phyloP scores from a whole-genome alignment of 2,113 vertebrate species.

The Dipodomys ordii region DNA sequence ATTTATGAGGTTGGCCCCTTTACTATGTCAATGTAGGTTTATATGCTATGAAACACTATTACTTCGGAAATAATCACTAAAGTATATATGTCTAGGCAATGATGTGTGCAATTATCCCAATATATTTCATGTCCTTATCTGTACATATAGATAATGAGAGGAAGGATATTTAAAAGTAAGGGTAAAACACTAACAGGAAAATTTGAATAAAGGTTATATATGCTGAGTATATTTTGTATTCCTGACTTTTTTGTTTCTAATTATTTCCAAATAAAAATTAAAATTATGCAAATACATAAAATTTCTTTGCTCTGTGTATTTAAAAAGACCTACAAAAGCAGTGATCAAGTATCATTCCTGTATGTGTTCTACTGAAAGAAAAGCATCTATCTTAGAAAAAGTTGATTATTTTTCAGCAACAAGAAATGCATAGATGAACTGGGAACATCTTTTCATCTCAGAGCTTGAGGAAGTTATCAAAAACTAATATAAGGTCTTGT shows the following conservation, averaged over 20 bases:
- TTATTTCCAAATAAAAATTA: slow-evolving; percentile 36
- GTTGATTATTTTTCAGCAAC: not conserved
- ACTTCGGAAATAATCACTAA: not conserved
- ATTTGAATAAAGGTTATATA: not conserved
- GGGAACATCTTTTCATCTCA: not conserved
- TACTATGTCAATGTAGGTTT: not conserved
- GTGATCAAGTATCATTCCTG: not conserved
- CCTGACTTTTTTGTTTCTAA: slow-evolving; percentile 35
- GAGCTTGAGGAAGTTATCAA: not conserved
- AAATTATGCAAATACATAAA: not conserved
- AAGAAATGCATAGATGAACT: not conserved
- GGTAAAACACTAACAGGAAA: not conserved
- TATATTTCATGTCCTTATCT: not conserved
- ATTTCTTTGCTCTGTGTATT: not conserved
- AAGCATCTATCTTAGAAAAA: not conserved
- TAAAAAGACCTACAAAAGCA: not conserved
- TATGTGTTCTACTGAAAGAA: slow-evolving; percentile 15
- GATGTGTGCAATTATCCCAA: not conserved
- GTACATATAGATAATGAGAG: not conserved
- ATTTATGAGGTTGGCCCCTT: too few relatives aligned
- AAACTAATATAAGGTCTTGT: not conserved
- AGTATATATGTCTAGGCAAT: not conserved
- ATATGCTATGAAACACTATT: not conserved
- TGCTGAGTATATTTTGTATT: slow-evolving; percentile 22
- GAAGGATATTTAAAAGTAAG: slow-evolving; percentile 12